Evolutionary conservation across 2,113 vertebrate genomes (phyloP).

Genomic region (Pteruthius melanotis): DNA sequence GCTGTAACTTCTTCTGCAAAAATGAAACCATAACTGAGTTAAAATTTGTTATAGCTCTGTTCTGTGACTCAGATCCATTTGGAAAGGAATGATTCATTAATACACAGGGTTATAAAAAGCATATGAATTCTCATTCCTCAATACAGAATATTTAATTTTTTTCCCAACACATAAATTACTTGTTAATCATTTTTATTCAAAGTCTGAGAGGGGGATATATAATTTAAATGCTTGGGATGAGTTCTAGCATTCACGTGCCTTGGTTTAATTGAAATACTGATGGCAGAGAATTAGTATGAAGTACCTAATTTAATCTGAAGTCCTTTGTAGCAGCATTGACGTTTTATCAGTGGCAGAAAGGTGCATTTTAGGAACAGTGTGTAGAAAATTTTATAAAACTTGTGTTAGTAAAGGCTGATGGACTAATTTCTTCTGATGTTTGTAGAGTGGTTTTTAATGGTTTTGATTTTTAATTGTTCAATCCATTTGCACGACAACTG

Average conservation of each 20-base stretch:
- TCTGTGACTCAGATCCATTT: neutral
- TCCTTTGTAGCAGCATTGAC: neutral
- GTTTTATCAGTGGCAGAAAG: neutral
- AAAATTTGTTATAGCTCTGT: neutral
- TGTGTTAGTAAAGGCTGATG: neutral
- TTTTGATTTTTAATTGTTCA: neutral
- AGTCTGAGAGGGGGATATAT: neutral
- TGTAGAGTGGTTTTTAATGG: accelerated
- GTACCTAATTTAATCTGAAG: neutral
- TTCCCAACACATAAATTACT: neutral
- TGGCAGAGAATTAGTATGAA: neutral
- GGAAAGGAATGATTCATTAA: neutral
- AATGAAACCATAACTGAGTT: neutral
- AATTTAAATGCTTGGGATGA: neutral
- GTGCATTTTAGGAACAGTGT: neutral
- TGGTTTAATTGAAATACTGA: neutral
- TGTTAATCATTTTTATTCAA: neutral
- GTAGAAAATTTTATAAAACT: neutral
- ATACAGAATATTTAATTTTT: neutral
- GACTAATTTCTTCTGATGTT: neutral
- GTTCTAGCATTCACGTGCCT: neutral
- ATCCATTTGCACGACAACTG: neutral
- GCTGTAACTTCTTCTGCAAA: neutral
- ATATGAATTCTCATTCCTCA: neutral
- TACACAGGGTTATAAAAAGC: neutral